Base-by-base conservation (phyloP, 2,888 invertebrate genomes). In the Macrophya annulata region DNA sequence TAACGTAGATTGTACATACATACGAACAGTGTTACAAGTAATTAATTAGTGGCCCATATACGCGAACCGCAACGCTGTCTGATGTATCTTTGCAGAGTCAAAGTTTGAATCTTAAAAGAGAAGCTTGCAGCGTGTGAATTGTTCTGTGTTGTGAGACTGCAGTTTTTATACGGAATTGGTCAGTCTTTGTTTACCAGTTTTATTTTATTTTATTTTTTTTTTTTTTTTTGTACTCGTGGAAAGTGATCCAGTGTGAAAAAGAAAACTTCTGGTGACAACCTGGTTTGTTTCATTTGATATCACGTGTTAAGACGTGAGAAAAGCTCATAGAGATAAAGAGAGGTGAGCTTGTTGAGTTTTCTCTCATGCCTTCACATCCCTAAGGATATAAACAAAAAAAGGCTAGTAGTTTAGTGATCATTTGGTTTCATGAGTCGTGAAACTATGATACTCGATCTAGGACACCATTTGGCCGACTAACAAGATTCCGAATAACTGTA, bases 41-140 rank as follows among this genome's bases (percentile, higher is more conserved):
- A 87, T 86, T 85, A 84, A 84, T 86, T 86, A 86, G 85, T 76
- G 85, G 62, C 62, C 43, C 77, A 62, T 81, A 62, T 81, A 43
- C 81, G 40, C 40, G 59, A 62, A 81, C 59, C 81, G 59, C 59
- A 62, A 81, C 81, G 72, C 45, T 45, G 45, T 31, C 68, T 43
- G 45, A 45, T 74, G 43, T n/a, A 31, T 31, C 31, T 31, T 3
- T 31, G 31, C 31, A 45, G 45, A 74, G 43, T 74, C 72, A 45
- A 74, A 74, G 72, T 74, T 74, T 74, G 43, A n/a, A 9, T 45
- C 45, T 21, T 21, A n/a, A 1, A 37, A 31, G 45, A 74, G 43
- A 45, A 74, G n/a, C 40, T 74, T 45, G 25, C 45, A 43, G 72
- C 37, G 21, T 62, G 81, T 81, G 77, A 55, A 31, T 51, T 31